Conservation (phyloP, 2,797 vertebrate genomes). For the Mormyrus proboscirostris region DNA sequence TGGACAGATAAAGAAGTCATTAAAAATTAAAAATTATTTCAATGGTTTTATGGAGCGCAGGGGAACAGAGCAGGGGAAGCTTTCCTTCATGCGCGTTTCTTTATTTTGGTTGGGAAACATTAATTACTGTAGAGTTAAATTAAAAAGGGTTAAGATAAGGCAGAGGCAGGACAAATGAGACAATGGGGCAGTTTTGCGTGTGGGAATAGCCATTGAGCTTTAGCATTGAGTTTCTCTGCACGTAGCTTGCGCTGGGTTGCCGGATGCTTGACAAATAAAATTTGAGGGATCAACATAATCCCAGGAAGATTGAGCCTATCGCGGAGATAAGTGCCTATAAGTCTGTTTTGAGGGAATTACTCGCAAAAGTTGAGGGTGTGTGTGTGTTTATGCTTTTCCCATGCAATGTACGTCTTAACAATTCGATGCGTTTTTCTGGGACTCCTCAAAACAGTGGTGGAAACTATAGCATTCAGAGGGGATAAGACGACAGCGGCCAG, state of each 20-base stretch:
- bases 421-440: background rate
- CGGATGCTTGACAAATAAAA: constrained; percentile 64
- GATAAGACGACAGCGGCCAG: background rate
- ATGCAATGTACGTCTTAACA: background rate
- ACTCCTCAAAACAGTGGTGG: background rate
- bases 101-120: constrained; percentile 50
- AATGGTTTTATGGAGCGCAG: constrained; percentile 52
- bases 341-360: constrained; percentile 60
- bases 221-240: constrained; percentile 60
- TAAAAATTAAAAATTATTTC: constrained; percentile 61
- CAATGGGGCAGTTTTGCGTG: constrained; percentile 22
- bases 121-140: constrained; percentile 66
- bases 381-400: background rate
- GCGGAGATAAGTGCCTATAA: constrained; percentile 54
- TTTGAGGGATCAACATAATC: constrained; percentile 67
- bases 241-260: constrained; percentile 55
- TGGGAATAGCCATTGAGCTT: constrained; percentile 56
- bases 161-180: constrained; percentile 38
- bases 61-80: constrained; percentile 44
- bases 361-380: constrained; percentile 28
- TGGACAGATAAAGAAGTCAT: constrained; percentile 64
- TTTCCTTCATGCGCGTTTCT: constrained; percentile 51
- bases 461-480: background rate
- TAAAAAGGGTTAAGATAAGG: constrained; percentile 65
- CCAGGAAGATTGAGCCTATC: constrained; percentile 49